These are phyloP conservation scores for Chaetorhynchus papuensis DNA, from an alignment of 2,113 vertebrate genomes.

Conservation along the genomic window DNA sequence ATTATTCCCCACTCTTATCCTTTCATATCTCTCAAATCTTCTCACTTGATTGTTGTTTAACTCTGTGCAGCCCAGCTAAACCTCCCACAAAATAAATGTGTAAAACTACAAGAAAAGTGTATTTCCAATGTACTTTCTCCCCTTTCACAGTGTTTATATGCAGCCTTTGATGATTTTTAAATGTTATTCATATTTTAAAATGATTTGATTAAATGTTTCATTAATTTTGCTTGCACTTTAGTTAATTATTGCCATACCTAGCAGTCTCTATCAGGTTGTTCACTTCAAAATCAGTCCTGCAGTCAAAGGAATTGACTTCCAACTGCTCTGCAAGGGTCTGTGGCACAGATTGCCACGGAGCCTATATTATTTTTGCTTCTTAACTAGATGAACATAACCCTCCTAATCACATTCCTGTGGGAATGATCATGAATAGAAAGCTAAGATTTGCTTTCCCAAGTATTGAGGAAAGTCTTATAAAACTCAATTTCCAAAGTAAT, in stretches of 20 bases:
- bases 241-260: background rate
- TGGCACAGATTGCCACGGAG: background rate
- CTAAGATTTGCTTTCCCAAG: background rate
- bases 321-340: background rate
- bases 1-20: background rate
- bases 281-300: background rate
- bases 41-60: background rate
- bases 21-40: background rate
- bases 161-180: background rate
- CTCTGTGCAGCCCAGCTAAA: background rate
- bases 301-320: background rate
- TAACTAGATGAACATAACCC: background rate
- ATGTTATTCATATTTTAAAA: background rate
- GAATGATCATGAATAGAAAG: background rate
- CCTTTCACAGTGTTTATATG: background rate
- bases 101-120: background rate
- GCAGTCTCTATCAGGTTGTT: background rate
- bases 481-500: background rate
- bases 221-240: background rate
- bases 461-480: background rate
- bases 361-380: background rate
- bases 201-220: background rate
- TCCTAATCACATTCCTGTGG: background rate
- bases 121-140: background rate
- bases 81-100: background rate